Percentiles rank a stretch among this genome's conserved stretches.
These are phyloP conservation scores for Reticulitermes speratus DNA, from an alignment of 1,140 invertebrate species.

Conservation along the genomic window DNA sequence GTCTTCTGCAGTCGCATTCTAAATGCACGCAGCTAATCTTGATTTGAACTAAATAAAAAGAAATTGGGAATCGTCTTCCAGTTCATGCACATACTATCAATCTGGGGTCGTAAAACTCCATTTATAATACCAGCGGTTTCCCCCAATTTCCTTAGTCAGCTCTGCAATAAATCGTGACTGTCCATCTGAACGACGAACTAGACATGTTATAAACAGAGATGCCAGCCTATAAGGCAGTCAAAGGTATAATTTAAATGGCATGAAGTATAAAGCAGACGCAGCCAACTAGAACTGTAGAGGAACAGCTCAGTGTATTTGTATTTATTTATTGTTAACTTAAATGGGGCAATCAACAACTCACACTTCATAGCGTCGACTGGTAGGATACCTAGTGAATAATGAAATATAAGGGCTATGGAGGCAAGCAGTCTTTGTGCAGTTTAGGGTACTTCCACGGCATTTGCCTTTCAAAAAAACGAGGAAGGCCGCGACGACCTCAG, in stretches of 20 bases:
- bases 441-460: no score
- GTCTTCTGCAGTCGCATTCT: no score
- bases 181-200: neutral
- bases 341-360: no score
- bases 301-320: no score
- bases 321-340: no score
- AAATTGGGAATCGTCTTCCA: neutral
- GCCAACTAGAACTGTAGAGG: neutral
- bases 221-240: neutral
- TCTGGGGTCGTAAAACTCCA: neutral
- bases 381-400: no score
- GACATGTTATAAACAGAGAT: neutral
- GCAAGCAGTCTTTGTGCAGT: no score
- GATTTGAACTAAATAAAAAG: neutral
- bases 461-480: no score
- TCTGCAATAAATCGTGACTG: neutral
- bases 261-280: neutral
- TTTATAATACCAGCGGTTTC: neutral
- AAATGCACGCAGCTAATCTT: neutral
- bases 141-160: neutral
- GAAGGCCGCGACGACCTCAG: no score
- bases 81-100: neutral
- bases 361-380: no score
- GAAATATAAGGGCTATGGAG: no score
- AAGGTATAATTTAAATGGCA: neutral